Conservation (phyloP, 2,113 vertebrate species). For the Proteles cristata region DNA sequence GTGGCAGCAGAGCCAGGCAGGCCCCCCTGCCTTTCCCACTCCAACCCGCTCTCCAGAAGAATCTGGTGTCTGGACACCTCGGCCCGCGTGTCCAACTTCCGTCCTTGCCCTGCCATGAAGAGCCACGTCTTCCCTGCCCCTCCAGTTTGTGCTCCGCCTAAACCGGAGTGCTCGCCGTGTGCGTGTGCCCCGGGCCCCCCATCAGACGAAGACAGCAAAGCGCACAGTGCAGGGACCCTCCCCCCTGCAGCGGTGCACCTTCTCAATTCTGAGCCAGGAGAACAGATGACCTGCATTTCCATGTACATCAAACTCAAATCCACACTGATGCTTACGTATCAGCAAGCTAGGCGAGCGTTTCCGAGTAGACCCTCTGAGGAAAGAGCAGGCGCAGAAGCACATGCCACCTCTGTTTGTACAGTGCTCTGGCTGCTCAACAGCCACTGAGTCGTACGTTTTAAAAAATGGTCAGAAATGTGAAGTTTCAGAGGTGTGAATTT, state of each 20-base stretch:
- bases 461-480: neutral
- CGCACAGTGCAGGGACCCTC: accelerated
- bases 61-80: neutral
- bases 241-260: neutral
- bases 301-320: neutral
- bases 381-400: neutral
- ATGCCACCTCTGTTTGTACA: neutral
- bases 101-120: neutral
- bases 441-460: neutral
- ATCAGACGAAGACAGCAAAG: neutral
- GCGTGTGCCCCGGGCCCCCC: accelerated
- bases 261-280: neutral
- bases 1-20: neutral
- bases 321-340: neutral
- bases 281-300: neutral
- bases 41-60: neutral
- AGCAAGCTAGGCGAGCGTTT: neutral
- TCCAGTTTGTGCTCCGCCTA: neutral
- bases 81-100: neutral
- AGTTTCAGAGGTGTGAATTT: neutral
- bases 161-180: accelerated
- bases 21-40: neutral
- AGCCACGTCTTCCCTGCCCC: neutral
- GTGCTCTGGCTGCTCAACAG: neutral
- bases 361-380: neutral